phyloP scores from a whole-genome alignment of 2,888 invertebrate genomes.

The Axea sp. region DNA sequence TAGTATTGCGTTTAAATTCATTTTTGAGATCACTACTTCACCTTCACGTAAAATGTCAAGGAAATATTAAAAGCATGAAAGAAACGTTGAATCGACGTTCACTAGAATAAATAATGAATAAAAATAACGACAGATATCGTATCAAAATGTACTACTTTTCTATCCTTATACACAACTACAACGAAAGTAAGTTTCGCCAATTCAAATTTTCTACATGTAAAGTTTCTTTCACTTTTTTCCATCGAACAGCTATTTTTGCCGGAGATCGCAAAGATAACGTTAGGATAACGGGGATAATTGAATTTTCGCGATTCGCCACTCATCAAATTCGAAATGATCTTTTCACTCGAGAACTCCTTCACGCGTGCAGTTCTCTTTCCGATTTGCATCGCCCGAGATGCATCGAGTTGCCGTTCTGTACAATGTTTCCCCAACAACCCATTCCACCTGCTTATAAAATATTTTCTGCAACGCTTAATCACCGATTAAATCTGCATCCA shows the following conservation, averaged over 20 bases:
- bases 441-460: constrained; percentile 40
- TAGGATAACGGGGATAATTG: constrained; percentile 10
- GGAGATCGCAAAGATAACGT: constrained; percentile 18
- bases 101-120: too few species aligned
- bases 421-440: constrained; percentile 26
- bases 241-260: background rate
- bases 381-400: constrained; percentile 6
- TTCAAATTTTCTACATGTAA: too few species aligned
- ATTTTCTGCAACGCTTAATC: constrained; percentile 37
- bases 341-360: background rate
- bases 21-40: too few species aligned
- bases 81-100: too few species aligned
- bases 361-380: background rate
- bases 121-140: too few species aligned
- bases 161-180: too few species aligned
- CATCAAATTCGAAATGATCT: constrained; percentile 12
- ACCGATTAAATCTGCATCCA: constrained; percentile 47
- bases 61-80: too few species aligned
- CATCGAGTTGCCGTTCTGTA: constrained; percentile 23
- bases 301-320: constrained; percentile 8
- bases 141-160: too few species aligned
- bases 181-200: too few species aligned
- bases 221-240: background rate
- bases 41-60: too few species aligned
- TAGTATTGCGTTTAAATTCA: too few species aligned